phyloP scores from a whole-genome alignment of 1,140 invertebrate species.

The Pseudomyrmex flavicornis region DNA sequence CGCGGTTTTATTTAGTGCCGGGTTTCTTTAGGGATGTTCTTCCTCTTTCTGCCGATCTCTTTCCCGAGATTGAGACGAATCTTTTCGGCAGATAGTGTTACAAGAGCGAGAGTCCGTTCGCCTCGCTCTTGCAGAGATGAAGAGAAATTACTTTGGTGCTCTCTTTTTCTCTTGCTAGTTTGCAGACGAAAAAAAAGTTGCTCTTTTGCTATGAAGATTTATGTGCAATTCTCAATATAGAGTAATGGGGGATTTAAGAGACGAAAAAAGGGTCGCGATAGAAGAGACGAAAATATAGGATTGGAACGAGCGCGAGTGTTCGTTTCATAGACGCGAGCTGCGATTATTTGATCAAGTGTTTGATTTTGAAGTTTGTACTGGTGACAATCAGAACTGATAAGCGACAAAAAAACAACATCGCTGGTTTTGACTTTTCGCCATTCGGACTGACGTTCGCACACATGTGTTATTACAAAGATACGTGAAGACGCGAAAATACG shows the following conservation, averaged over 20 bases:
- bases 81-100: constrained; percentile 7
- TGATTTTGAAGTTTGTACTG: constrained; percentile 33
- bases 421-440: neutral
- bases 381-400: constrained; percentile 11
- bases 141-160: constrained; percentile 50
- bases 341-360: constrained; percentile 45
- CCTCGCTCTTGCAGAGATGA: constrained; percentile 28
- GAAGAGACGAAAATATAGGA: constrained; percentile 39
- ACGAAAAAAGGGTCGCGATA: neutral
- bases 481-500: neutral
- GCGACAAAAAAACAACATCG: neutral
- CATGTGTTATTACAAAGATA: neutral
- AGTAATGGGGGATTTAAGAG: constrained; percentile 54
- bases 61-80: constrained; percentile 45
- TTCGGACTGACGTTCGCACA: neutral
- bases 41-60: neutral
- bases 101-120: constrained; percentile 1
- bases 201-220: constrained; percentile 52
- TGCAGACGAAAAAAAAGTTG: constrained; percentile 5
- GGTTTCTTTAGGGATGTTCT: constrained; percentile 16
- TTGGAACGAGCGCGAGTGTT: constrained; percentile 18
- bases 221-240: constrained; percentile 56
- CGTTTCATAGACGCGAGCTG: neutral
- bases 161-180: neutral
- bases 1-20: constrained; percentile 17